Base-by-base conservation (phyloP, 1,140 invertebrate genomes). In the Leptinotarsa texana region DNA sequence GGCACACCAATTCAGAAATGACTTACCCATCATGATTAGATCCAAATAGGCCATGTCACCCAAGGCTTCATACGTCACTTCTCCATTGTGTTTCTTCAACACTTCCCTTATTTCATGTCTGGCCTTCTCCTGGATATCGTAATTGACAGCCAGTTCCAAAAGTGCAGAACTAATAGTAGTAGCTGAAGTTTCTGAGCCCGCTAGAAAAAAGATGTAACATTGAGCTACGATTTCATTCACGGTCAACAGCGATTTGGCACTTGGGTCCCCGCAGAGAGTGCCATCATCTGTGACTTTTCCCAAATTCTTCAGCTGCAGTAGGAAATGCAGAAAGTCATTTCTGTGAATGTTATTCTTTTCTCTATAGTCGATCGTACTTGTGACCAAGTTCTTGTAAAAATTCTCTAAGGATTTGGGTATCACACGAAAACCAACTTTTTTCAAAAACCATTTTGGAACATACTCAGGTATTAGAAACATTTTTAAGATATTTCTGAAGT, bases 61-160 rank as follows among this genome's bases (percentile, higher is more conserved):
- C 1, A 92, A 73, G 21, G 86, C 85, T 13, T 91, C 89, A 76
- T 89, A 91, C 49, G 84, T 88, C 0, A 90, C 75, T 75, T 87
- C 79, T 4, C 72, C 42, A 18, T 87, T 81, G 33, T 75, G 42
- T 67, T 78, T 73, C n/a, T 66, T 27, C 63, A 72, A 63, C 49
- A 73, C 67, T 48, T 48, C 4, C 4, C 49, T 17, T 8, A 79
- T 75, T 75, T 89, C 87, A 13, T 84, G 68, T 17, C 88, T 81
- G 13, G 86, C 73, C 73, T 86, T 87, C 3, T 82, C 63, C 75
- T 90, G 88, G 4, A 88, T 80, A 13, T 87, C 83, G 1, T 81
- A 83, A 81, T 89, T 82, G 22, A 81, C 62, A 0, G 88, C 86
- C 8, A 89, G 69, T 72, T 88, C 82, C 77, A 89, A 89, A 3